Evolutionary conservation across 2,113 vertebrate species (phyloP).

Genomic region (Pelmatolapia mariae): DNA sequence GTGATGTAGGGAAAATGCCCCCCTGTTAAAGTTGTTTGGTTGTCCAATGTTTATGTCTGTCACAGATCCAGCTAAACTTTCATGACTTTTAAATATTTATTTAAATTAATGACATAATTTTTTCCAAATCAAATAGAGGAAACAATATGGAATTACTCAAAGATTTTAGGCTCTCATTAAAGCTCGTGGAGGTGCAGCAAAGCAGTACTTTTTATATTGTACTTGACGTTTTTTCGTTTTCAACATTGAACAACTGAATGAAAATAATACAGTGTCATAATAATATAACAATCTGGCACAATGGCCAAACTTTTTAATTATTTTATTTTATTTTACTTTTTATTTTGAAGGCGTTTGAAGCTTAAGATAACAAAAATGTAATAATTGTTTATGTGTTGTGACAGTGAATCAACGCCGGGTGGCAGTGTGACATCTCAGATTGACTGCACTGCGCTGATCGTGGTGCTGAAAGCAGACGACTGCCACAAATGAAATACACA

Average conservation of each 20-base stretch:
- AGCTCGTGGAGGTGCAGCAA: background rate
- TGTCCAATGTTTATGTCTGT: background rate
- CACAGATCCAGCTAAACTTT: background rate
- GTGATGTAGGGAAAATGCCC: background rate
- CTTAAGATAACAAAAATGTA: background rate
- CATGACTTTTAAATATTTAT: background rate
- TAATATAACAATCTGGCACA: background rate
- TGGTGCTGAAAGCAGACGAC: background rate
- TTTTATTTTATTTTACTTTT: background rate
- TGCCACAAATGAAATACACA: background rate
- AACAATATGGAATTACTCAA: background rate
- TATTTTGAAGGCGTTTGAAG: background rate
- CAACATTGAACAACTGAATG: background rate
- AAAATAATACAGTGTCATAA: background rate
- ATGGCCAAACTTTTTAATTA: background rate
- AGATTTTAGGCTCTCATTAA: background rate
- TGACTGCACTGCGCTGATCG: background rate
- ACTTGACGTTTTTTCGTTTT: background rate
- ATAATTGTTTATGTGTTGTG: background rate
- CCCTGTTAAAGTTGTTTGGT: background rate
- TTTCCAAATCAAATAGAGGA: background rate
- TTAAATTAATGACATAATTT: background rate
- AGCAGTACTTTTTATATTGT: background rate
- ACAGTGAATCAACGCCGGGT: conserved; percentile 26
- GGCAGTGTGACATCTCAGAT: conserved; percentile 43